Evolutionary conservation across 2,113 vertebrate genomes (phyloP).

Genomic region (Cololabis saira): DNA sequence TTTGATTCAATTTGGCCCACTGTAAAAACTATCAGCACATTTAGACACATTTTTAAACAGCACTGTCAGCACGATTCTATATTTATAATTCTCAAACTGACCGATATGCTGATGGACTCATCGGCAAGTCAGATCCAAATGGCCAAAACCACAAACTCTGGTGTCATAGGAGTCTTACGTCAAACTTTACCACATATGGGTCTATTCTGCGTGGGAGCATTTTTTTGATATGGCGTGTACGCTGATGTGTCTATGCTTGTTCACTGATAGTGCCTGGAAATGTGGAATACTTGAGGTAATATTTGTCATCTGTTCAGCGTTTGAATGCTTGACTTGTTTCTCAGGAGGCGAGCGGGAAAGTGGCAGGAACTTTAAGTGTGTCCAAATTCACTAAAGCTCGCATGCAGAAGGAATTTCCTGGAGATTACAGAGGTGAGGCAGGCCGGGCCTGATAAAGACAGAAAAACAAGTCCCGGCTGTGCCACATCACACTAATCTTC

Average conservation of each 20-base stretch:
- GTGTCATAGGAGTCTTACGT: constrained; percentile 33
- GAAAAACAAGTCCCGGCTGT: constrained; percentile 59
- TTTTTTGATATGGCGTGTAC: constrained; percentile 18
- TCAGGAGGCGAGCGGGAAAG: constrained; percentile 54
- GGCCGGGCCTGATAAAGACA: constrained; percentile 62
- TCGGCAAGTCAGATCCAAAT: constrained; percentile 32
- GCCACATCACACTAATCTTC: constrained; percentile 57
- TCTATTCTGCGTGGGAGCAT: constrained; percentile 33
- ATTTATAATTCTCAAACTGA: constrained; percentile 10
- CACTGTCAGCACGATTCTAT: background rate
- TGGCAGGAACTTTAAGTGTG: constrained; percentile 70
- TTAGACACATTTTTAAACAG: constrained; percentile 8
- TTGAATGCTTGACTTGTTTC: constrained; percentile 17
- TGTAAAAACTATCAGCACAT: constrained; percentile 27
- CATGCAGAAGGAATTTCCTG: constrained; percentile 82
- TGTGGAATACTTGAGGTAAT: constrained; percentile 29
- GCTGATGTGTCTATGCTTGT: constrained; percentile 46
- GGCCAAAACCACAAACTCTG: constrained; percentile 53
- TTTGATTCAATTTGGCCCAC: constrained; percentile 31
- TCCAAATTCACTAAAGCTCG: constrained; percentile 70
- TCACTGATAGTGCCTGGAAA: constrained; percentile 46
- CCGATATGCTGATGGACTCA: constrained; percentile 41
- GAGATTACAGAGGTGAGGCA: constrained; percentile 73
- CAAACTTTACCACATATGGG: constrained; percentile 3
- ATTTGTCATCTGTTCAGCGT: constrained; percentile 39